Evolutionary conservation across 2,113 vertebrate genomes (phyloP), one percentile per base, ranked within the genome.

Genomic region (Lasiurus borealis): DNA sequence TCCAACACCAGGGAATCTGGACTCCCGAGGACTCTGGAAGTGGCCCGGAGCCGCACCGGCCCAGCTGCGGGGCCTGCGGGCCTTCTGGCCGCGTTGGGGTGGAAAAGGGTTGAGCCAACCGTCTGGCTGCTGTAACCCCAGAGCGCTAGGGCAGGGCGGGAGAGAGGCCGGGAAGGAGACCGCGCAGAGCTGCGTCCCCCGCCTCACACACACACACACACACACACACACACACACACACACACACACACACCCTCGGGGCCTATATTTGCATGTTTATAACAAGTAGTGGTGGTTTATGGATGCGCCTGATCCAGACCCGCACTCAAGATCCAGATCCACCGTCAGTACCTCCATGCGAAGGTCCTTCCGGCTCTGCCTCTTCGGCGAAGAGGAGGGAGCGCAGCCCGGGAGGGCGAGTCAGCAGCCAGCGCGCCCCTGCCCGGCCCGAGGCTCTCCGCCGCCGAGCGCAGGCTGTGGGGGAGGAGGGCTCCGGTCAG

Each of bases 191-290:
- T 34, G 11, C 34, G 36, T 19, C 10, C 4, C 8, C 44, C 3
- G 1, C 27, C 62, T 13, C 5, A 19, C 10, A 3, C 6, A 21
- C 9, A 25, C 8, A n/a, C n/a, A n/a, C n/a, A n/a, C n/a, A n/a
- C n/a, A n/a, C n/a, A n/a, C n/a, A n/a, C n/a, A n/a, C n/a, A n/a
- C n/a, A n/a, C n/a, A n/a, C n/a, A n/a, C n/a, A n/a, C n/a, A n/a
- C n/a, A n/a, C n/a, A n/a, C n/a, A 25, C 44, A 14, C 13, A 9
- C 7, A 3, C 3, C 5, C n/a, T 27, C 0, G 0, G 9, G 31
- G 48, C 3, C 19, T 54, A 44, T 3, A 15, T 46, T 40, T 76
- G 52, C 44, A 75, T 68, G 34, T 88, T 52, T 19, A n/a, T 59
- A 81, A 69, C 64, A 34, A 88, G 62, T 15, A 57, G 21, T 0